phyloP scores from a whole-genome alignment of 2,113 vertebrate genomes.

The Nibea albiflora region DNA sequence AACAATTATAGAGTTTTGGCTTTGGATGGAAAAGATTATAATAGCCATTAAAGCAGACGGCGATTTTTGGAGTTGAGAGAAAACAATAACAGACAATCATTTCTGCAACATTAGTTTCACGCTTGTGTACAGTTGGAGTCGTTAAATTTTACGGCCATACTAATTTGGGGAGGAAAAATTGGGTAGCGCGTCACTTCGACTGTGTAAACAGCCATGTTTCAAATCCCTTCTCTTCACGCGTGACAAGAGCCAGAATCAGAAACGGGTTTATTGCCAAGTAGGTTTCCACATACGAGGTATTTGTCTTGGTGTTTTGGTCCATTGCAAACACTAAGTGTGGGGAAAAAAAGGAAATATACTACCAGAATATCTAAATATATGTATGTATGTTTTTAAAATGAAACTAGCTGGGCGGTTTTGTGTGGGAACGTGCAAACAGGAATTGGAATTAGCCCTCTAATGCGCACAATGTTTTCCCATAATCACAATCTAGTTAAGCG shows the following conservation, averaged over 20 bases:
- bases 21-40: constrained; percentile 28
- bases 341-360: too few relatives aligned
- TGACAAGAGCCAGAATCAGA: constrained; percentile 20
- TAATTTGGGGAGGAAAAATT: constrained; percentile 47
- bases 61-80: constrained; percentile 34
- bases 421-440: constrained; percentile 30
- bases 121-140: constrained; percentile 46
- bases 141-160: constrained; percentile 59
- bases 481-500: constrained; percentile 70
- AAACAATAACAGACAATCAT: constrained; percentile 49
- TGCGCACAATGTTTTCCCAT: constrained; percentile 40
- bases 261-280: too few relatives aligned
- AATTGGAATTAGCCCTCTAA: constrained; percentile 61
- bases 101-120: constrained; percentile 66
- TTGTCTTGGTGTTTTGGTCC: too few relatives aligned
- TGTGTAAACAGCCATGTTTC: constrained; percentile 20
- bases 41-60: constrained; percentile 42
- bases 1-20: constrained; percentile 25
- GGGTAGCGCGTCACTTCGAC: constrained; percentile 8
- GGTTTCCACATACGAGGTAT: too few relatives aligned
- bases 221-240: constrained; percentile 21
- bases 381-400: too few relatives aligned
- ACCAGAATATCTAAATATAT: too few relatives aligned
- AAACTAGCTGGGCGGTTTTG: too few relatives aligned
- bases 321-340: too few relatives aligned